phyloP scores from a whole-genome alignment of 1,140 invertebrate genomes.

The Diorhabda sublineata region DNA sequence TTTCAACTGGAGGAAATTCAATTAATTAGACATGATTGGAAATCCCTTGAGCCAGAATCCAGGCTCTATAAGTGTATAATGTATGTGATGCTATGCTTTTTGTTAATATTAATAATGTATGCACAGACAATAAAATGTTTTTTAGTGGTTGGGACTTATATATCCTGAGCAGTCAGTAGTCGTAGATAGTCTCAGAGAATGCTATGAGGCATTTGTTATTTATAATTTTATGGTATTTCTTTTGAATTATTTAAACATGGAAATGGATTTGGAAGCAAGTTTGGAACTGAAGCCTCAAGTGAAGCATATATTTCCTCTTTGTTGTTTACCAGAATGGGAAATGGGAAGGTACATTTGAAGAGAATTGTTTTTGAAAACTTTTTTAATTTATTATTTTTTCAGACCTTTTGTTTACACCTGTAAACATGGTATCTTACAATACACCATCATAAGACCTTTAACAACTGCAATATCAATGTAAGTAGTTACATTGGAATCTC shows the following conservation, averaged over 20 bases:
- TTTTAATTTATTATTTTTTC: constrained; percentile 24
- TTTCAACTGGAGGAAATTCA: neutral
- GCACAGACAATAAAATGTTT: constrained; percentile 22
- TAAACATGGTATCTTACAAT: constrained; percentile 94
- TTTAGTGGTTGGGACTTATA: constrained; percentile 77
- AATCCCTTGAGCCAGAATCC: neutral
- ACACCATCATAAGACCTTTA: constrained; percentile 83
- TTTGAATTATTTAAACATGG: constrained; percentile 82
- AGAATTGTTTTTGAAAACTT: neutral
- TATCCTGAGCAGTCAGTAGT: constrained; percentile 85
- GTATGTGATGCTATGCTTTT: no score
- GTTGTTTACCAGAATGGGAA: constrained; percentile 79
- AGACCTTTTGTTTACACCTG: constrained; percentile 89
- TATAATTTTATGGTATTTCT: constrained; percentile 97
- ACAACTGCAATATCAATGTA: constrained; percentile 87
- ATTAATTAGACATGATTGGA: constrained; percentile 8
- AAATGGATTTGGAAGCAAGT: constrained; percentile 73
- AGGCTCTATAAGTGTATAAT: no score
- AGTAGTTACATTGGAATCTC: constrained; percentile 42
- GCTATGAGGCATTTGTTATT: constrained; percentile 95
- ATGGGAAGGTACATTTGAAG: constrained; percentile 67
- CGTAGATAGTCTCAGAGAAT: constrained; percentile 87
- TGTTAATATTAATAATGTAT: no score
- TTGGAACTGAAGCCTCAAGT: constrained; percentile 82
- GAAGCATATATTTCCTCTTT: constrained; percentile 79